Evolutionary conservation across 2,797 vertebrate species (phyloP), one percentile per base, ranked within the genome.

Genomic region (Chromis chromis): DNA sequence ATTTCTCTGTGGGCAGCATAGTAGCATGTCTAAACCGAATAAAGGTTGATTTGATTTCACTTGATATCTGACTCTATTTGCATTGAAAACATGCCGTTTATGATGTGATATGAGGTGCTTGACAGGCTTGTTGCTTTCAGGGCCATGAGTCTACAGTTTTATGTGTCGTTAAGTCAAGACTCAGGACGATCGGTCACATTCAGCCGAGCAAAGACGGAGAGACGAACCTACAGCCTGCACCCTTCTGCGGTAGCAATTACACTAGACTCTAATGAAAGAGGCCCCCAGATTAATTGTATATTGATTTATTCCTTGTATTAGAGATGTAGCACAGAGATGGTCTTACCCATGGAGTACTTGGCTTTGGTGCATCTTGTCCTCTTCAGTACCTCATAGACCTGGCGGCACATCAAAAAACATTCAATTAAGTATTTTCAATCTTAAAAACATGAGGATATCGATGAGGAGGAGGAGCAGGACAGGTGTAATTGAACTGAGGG

Each of bases 371-470:
- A 98, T 0, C 95, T 96, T 0, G 96, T 97, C 84, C 98, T 95
- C 82, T 99, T 99, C 89, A 99, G 66, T 28, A 99, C 96, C 89
- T 98, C 97, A 53, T 95, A 97, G 65, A 99, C 98, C 98, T 99
- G 72, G 19, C 2, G 48, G 86, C 46, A 85, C 0, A 91, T 65
- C 39, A 52, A 36, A 52, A 76, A n/a, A 44, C 49, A 74, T 22
- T 24, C 16, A 61, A 52, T 6, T 6, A 5, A 59, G n/a, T 39
- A 54, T 14, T 17, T 42, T 64, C 14, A 1, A 4, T 24, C 2
- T 59, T 28, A 21, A 28, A 27, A 55, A n/a, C 12, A 33, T 1
- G 6, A 33, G 10, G 7, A 49, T 28, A 14, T 46, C n/a, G 3
- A 10, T 14, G 40, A 46, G n/a, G 42, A 52, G 0, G 14, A 27